Base-by-base conservation (phyloP, 2,797 vertebrate genomes). In the Lagocephalus sceleratus region DNA sequence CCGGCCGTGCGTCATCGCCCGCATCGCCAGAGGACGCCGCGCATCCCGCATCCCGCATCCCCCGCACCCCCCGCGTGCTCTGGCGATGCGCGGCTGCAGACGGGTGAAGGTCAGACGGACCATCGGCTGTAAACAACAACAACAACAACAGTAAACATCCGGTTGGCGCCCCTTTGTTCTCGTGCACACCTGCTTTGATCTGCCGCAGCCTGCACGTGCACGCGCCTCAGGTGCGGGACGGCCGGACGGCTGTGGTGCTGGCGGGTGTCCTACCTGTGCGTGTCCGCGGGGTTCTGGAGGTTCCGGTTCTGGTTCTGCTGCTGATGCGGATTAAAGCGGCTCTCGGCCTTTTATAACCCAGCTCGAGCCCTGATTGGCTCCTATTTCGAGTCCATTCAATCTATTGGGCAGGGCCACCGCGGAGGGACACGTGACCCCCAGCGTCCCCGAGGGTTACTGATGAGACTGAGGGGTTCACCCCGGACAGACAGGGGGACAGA, bases 361-460 rank as follows among this genome's bases (percentile, higher is more conserved):
- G 75, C 66, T 62, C 54, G 2, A 22, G 15, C 23, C 54, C 72
- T 85, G 55, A 97, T 96, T 97, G 95, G 95, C 68, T 71, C 81
- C 78, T 96, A 94, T 95, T 94, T 94, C 86, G 91, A 92, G 90
- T 92, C 94, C 94, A 95, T 97, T 97, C 94, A 97, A 94, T 94
- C 90, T 80, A 95, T 95, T 96, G 94, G 87, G 57, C 22, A 1
- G 20, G 23, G 23, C 12, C 43, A 12, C 20, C 3, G 3, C 25
- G 1, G 39, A n/a, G 1, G 45, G 40, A 63, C 83, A 75, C 46
- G 29, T 79, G 78, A 3, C 45, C 15, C 15, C 5, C 40, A n/a
- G 16, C 3, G 15, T 16, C 39, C 12, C 39, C 6, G 14, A 15
- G 4, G 5, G 15, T n/a, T 40, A 26, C 9, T 26, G 25, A 26